A percentile compares a stretch with the other conserved stretches of the same genome.
Evolutionary conservation across 2,797 vertebrate species (phyloP).

Genomic region (Crax fasciolata): DNA sequence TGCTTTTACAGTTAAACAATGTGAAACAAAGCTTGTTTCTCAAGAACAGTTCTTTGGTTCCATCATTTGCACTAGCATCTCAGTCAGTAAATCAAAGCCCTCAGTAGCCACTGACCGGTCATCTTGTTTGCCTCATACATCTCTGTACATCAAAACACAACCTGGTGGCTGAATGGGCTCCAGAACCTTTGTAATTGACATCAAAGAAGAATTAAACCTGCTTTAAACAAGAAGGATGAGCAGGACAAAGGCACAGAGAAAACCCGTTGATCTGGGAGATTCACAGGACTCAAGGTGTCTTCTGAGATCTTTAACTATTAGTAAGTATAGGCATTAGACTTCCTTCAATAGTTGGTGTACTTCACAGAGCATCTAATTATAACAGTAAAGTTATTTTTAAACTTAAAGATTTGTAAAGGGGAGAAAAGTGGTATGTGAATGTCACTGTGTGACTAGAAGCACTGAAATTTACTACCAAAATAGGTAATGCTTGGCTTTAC

Average conservation of each 20-base stretch:
- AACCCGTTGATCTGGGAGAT: not conserved
- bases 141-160: slow-evolving; percentile 17
- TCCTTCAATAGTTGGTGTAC: not conserved
- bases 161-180: not conserved
- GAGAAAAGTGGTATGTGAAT: not conserved
- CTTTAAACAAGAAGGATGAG: slow-evolving; percentile 39
- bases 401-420: not conserved
- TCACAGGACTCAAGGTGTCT: not conserved
- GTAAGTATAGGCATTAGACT: not conserved
- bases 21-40: slow-evolving; percentile 9
- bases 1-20: not conserved
- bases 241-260: slow-evolving; percentile 30
- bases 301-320: not conserved
- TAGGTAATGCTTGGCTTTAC: not conserved
- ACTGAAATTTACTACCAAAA: not conserved
- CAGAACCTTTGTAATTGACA: slow-evolving; percentile 19
- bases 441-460: not conserved
- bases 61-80: slow-evolving; percentile 25
- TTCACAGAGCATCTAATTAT: not conserved
- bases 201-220: slow-evolving; percentile 12
- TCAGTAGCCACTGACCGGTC: not conserved
- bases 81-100: slow-evolving; percentile 33
- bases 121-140: not conserved
- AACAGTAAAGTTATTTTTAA: not conserved
- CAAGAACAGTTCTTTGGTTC: slow-evolving; percentile 1